A percentile compares a stretch with the other conserved stretches of the same genome.
Conservation (phyloP, 2,797 vertebrate genomes). For the Enteromius unitaeniatus region DNA sequence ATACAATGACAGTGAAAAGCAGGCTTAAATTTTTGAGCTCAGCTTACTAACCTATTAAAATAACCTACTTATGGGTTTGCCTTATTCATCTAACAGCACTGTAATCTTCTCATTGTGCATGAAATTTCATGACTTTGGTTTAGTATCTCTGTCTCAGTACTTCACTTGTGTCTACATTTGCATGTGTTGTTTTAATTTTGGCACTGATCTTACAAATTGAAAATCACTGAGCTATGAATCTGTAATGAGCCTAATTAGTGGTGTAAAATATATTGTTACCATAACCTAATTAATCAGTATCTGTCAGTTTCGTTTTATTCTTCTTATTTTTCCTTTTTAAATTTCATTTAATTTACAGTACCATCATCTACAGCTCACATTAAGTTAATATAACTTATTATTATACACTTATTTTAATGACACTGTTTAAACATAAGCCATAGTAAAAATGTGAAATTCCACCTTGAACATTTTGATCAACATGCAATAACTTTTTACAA, state of each 20-base stretch:
- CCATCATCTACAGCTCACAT: not conserved
- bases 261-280: not conserved
- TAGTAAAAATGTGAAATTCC: too few relatives aligned
- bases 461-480: too few relatives aligned
- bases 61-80: not conserved
- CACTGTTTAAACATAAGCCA: not conserved
- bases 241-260: not conserved
- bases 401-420: not conserved
- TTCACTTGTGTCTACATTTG: constrained; percentile 2
- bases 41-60: constrained; percentile 10
- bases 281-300: constrained; percentile 1
- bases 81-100: not conserved
- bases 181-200: not conserved
- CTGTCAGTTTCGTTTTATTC: not conserved
- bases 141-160: not conserved
- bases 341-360: not conserved
- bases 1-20: not conserved
- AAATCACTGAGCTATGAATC: not conserved
- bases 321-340: not conserved
- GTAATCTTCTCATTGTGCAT: constrained; percentile 1
- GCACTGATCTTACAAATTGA: not conserved
- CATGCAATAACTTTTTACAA: too few relatives aligned
- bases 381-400: not conserved
- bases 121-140: not conserved
- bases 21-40: constrained; percentile 2